Conservation (phyloP, 2,888 invertebrate genomes). For the Fissipunctia ypsillon region DNA sequence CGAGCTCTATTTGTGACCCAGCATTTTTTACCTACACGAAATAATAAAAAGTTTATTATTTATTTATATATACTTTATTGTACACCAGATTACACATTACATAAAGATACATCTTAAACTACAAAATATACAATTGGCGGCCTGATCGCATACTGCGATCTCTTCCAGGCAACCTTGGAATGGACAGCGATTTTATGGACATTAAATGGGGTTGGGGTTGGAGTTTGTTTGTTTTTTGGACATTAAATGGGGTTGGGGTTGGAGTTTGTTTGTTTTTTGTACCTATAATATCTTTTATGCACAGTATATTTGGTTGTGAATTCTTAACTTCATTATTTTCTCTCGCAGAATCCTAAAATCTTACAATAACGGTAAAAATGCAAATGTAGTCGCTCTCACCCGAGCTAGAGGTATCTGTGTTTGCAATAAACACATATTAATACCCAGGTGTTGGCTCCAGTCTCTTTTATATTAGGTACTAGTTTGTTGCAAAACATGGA, state of each 20-base stretch:
- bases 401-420: conserved; percentile 34
- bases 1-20: background rate
- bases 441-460: conserved; percentile 33
- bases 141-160: no score
- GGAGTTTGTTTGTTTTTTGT: background rate
- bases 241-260: no score
- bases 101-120: no score
- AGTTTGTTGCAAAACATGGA: conserved; percentile 2
- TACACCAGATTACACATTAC: no score
- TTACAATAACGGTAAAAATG: conserved; percentile 47
- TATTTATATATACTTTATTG: no score
- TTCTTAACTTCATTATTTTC: background rate
- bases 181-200: no score
- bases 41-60: conserved; percentile 11
- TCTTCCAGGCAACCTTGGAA: no score
- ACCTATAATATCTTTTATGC: background rate
- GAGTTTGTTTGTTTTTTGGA: no score
- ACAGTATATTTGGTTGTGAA: background rate
- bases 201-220: no score
- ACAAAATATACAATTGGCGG: no score
- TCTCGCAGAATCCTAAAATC: conserved; percentile 44
- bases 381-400: conserved; percentile 40
- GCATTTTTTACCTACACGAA: background rate
- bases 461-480: conserved; percentile 15
- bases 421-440: conserved; percentile 53